Conservation (phyloP, 2,888 invertebrate species). For the Plusia festucae region DNA sequence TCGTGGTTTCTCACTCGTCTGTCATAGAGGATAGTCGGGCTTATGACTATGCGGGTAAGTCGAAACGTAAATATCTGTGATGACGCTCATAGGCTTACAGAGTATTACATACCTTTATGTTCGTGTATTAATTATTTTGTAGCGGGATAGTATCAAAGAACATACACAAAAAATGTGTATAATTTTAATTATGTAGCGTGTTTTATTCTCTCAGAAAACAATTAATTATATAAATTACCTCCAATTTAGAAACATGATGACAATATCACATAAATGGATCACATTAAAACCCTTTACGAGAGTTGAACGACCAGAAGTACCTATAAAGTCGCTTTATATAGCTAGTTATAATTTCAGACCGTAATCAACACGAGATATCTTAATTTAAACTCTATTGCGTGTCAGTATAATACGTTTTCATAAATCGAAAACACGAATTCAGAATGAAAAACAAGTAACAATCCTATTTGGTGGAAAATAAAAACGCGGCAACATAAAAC, state of each 20-base stretch:
- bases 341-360: conserved; percentile 1
- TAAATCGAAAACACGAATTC: not conserved
- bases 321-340: conserved; percentile 2
- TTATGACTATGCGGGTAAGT: conserved; percentile 22
- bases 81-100: conserved; percentile 12
- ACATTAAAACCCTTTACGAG: not conserved
- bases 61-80: conserved; percentile 36
- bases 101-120: not conserved
- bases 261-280: not conserved
- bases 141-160: not conserved
- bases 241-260: not conserved
- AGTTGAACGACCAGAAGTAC: not conserved
- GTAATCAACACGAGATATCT: conserved; percentile 1
- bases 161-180: not conserved
- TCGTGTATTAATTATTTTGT: not conserved
- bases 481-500: conserved; percentile 24
- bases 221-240: not conserved
- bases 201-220: not conserved
- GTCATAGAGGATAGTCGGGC: conserved; percentile 22
- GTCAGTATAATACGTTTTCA: conserved; percentile 22
- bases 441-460: conserved; percentile 39
- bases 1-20: conserved; percentile 41
- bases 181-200: not conserved
- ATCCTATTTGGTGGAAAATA: conserved; percentile 33
- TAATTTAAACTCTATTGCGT: not conserved